Conservation (phyloP, 1,140 invertebrate genomes). For the Conus ventricosus region DNA sequence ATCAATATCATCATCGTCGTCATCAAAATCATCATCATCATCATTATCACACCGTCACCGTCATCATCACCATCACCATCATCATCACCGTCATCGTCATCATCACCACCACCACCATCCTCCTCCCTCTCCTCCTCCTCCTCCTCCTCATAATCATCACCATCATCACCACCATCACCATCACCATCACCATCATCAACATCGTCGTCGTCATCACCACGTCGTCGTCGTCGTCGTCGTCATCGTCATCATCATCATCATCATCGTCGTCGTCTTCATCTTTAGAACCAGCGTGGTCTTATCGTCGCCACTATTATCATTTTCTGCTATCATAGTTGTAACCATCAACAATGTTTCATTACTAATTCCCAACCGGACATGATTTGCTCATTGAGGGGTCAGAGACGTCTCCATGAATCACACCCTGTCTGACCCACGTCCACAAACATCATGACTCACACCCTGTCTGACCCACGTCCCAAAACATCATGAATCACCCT, state of each 20-base stretch:
- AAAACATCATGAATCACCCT: no score
- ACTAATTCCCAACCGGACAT: no score
- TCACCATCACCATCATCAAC: background rate
- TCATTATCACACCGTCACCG: background rate
- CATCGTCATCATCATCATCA: background rate
- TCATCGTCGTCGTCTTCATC: background rate
- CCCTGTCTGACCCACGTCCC: no score
- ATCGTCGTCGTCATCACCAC: background rate
- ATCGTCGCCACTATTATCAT: background rate
- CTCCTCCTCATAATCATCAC: background rate
- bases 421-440: no score
- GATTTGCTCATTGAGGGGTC: no score
- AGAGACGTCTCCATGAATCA: no score
- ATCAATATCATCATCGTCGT: background rate
- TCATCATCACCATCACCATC: slow-evolving; percentile 1
- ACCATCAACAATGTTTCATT: no score
- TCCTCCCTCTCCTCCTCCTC: background rate
- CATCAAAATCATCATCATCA: background rate
- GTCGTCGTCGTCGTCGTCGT: background rate
- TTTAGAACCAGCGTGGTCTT: background rate
- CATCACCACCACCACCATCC: background rate
- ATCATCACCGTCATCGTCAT: slow-evolving; percentile 22
- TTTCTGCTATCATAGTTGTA: no score
- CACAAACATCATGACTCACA: no score
- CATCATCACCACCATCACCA: background rate